Evolutionary conservation across 2,797 vertebrate genomes (phyloP).

Genomic region (Ficedula albicollis): DNA sequence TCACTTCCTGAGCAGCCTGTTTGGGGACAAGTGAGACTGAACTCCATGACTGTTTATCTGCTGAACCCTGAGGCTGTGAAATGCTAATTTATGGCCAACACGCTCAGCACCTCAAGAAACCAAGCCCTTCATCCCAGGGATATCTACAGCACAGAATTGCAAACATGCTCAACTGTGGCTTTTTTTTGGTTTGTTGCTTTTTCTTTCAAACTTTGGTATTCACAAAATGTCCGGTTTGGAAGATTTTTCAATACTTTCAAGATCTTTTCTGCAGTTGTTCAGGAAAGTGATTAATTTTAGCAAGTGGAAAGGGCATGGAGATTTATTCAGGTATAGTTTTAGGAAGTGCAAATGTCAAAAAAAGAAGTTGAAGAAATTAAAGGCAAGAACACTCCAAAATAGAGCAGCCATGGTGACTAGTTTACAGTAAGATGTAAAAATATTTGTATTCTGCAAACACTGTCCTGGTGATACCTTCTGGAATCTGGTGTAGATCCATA

Average conservation of each 20-base stretch:
- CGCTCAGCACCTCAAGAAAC: background rate
- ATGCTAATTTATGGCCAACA: background rate
- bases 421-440: background rate
- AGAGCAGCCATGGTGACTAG: background rate
- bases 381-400: background rate
- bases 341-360: slow-evolving; percentile 67
- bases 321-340: slow-evolving; percentile 44
- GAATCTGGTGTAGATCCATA: background rate
- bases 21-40: background rate
- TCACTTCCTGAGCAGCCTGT: background rate
- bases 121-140: background rate
- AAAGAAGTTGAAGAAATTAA: slow-evolving; percentile 20
- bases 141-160: background rate
- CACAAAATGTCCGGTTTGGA: background rate
- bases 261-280: background rate
- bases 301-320: slow-evolving; percentile 55
- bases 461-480: background rate
- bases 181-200: background rate
- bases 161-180: background rate
- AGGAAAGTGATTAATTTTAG: slow-evolving; percentile 18
- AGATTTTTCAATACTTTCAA: background rate
- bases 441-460: background rate
- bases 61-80: background rate
- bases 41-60: background rate
- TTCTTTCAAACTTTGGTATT: background rate